Conservation (phyloP, 1,140 invertebrate species). For the Liolophura sinensis region DNA sequence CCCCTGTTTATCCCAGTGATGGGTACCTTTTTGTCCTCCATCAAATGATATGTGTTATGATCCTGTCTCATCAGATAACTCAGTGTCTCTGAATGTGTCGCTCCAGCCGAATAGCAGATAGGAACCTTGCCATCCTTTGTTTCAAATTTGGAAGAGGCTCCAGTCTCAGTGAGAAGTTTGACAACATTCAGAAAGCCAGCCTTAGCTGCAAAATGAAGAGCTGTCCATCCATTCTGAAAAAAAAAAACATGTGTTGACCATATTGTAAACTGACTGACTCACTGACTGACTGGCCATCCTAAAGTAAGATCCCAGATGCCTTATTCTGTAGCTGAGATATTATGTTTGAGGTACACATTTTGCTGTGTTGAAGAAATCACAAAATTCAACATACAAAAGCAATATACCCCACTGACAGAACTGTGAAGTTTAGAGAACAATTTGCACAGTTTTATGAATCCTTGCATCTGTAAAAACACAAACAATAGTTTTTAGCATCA, state of each 20-base stretch:
- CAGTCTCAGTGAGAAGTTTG: constrained; percentile 91
- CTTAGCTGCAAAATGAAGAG: constrained; percentile 93
- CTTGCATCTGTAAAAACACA: too few relatives aligned
- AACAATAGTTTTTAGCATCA: too few relatives aligned
- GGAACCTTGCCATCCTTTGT: constrained; percentile 82
- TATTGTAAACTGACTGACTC: constrained; percentile 2
- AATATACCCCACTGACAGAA: too few relatives aligned
- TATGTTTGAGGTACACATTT: not conserved
- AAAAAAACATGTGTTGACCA: constrained; percentile 2
- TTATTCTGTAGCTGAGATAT: too few relatives aligned
- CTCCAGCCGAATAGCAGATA: constrained; percentile 95
- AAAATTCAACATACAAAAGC: too few relatives aligned
- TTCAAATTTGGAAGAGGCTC: constrained; percentile 85
- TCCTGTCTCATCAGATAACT: constrained; percentile 97
- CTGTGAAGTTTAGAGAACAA: too few relatives aligned
- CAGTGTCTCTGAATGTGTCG: constrained; percentile 94
- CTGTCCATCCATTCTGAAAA: constrained; percentile 84
- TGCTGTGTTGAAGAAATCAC: too few relatives aligned
- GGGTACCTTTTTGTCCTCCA: constrained; percentile 89
- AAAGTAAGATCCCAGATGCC: too few relatives aligned
- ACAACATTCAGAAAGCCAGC: constrained; percentile 95
- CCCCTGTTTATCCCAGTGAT: too few relatives aligned
- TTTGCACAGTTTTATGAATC: too few relatives aligned
- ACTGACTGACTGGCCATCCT: too few relatives aligned
- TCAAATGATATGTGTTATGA: constrained; percentile 93